These are phyloP conservation scores for Leucoma salicis DNA, from an alignment of 2,888 invertebrate genomes.

Conservation along the genomic window DNA sequence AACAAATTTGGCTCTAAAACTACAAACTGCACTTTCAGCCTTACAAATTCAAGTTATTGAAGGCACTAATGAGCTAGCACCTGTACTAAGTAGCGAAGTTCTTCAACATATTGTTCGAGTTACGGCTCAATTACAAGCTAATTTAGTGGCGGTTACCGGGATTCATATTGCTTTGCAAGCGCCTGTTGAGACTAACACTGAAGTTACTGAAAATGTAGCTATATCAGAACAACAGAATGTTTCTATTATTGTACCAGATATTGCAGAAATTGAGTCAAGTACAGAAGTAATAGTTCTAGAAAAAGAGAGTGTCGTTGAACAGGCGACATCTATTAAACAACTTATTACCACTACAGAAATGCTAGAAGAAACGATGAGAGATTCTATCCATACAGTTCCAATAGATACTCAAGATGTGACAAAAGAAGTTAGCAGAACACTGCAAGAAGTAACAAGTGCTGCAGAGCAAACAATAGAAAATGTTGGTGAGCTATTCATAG, in stretches of 20 bases:
- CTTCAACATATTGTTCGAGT: constrained; percentile 47
- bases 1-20: constrained; percentile 42
- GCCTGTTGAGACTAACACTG: constrained; percentile 20
- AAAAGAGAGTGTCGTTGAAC: constrained; percentile 11
- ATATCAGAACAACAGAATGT: constrained; percentile 5
- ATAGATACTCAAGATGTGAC: neutral
- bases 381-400: constrained; percentile 7
- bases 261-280: constrained; percentile 6
- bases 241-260: constrained; percentile 7
- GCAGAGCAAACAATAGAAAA: no score
- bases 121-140: constrained; percentile 52
- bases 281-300: constrained; percentile 16
- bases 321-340: constrained; percentile 5
- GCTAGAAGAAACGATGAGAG: constrained; percentile 13
- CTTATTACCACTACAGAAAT: constrained; percentile 12
- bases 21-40: constrained; percentile 48
- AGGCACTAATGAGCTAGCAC: constrained; percentile 42
- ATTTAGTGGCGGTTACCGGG: constrained; percentile 48
- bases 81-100: constrained; percentile 37
- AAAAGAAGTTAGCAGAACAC: no score
- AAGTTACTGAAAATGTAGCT: constrained; percentile 11
- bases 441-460: no score
- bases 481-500: no score
- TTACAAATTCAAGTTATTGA: constrained; percentile 52
- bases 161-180: constrained; percentile 38